Evolutionary conservation across 1,140 invertebrate genomes (phyloP).

Genomic region (Orchestia grillus): DNA sequence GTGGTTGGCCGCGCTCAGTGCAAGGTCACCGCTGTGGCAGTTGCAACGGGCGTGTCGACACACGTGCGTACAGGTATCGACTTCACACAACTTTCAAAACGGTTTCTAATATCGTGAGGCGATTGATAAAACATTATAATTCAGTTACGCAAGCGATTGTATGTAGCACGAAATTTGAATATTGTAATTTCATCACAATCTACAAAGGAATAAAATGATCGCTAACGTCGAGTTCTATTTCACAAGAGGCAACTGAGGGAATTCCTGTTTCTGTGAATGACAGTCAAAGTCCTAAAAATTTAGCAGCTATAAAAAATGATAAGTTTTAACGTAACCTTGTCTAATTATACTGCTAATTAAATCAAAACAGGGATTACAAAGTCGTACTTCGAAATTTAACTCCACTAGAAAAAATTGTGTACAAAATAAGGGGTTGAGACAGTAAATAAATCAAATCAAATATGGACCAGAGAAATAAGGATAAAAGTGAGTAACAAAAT

Average conservation of each 20-base stretch:
- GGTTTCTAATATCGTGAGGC: neutral
- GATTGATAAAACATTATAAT: neutral
- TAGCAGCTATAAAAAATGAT: neutral
- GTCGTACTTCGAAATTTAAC: neutral
- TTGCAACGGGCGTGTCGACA: neutral
- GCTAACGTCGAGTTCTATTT: neutral
- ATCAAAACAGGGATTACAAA: neutral
- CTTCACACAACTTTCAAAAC: neutral
- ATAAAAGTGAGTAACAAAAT: neutral
- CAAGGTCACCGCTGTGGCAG: neutral
- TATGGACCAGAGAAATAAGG: neutral
- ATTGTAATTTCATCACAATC: neutral
- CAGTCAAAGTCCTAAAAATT: neutral
- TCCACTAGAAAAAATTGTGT: neutral
- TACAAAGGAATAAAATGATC: too few relatives aligned
- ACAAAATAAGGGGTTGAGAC: neutral
- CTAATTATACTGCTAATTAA: neutral
- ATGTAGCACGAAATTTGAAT: neutral
- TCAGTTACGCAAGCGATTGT: neutral
- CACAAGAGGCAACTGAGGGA: neutral
- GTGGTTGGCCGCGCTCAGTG: neutral
- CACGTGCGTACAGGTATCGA: neutral
- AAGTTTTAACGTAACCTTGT: neutral
- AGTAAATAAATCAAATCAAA: neutral
- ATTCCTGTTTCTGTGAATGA: neutral